These are phyloP conservation scores for Calosoma granatense DNA, from an alignment of 1,140 invertebrate genomes.

Conservation along the genomic window DNA sequence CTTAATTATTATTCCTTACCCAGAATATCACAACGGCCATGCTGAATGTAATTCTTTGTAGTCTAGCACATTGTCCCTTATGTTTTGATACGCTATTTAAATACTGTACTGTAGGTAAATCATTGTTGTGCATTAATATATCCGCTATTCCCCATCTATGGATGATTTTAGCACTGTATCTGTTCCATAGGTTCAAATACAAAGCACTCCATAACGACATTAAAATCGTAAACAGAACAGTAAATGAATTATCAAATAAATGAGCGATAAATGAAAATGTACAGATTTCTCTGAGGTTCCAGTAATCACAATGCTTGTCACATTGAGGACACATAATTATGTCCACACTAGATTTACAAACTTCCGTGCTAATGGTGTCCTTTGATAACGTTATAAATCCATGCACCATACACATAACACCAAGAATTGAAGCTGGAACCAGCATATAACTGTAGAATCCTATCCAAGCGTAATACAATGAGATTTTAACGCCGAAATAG, in stretches of 20 bases:
- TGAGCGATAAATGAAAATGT: conserved; percentile 55
- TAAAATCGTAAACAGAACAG: conserved; percentile 63
- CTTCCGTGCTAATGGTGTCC: conserved; percentile 41
- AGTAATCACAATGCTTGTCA: conserved; percentile 60
- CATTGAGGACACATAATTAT: conserved; percentile 72
- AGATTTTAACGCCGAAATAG: conserved; percentile 81
- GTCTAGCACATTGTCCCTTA: too few relatives aligned
- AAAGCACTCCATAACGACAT: conserved; percentile 72
- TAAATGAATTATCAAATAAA: conserved; percentile 66
- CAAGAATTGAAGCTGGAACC: conserved; percentile 64
- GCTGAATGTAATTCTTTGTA: too few relatives aligned
- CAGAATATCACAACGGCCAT: too few relatives aligned
- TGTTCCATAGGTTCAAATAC: conserved; percentile 78
- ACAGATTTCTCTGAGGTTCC: conserved; percentile 61
- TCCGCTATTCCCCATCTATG: conserved; percentile 77
- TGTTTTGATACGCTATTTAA: too few relatives aligned
- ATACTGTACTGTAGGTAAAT: too few relatives aligned
- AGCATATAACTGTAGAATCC: conserved; percentile 81
- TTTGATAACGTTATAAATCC: conserved; percentile 41
- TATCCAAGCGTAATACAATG: conserved; percentile 78
- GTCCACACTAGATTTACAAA: conserved; percentile 41
- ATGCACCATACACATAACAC: conserved; percentile 66
- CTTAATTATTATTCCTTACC: too few relatives aligned
- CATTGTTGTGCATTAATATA: too few relatives aligned
- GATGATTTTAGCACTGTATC: conserved; percentile 56